Evolutionary conservation across 2,888 invertebrate genomes (phyloP).

Genomic region (Hydrotaea cyrtoneurina): DNA sequence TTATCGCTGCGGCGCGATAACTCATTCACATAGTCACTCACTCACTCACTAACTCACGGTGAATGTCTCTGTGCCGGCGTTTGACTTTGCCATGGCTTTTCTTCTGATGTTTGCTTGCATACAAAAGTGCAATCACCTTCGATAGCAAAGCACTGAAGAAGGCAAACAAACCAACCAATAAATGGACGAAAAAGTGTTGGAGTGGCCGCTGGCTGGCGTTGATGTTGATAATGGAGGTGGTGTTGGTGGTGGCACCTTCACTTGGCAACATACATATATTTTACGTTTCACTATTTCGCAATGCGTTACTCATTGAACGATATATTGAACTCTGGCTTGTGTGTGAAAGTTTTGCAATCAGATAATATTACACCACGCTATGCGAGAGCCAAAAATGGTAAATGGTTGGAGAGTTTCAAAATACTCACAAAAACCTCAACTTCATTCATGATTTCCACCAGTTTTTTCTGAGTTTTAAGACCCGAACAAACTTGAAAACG

Average conservation of each 20-base stretch:
- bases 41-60: constrained; percentile 49
- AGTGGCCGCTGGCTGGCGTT: neutral
- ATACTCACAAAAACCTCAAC: no score
- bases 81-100: constrained; percentile 2
- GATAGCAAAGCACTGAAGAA: constrained; percentile 8
- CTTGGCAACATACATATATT: constrained; percentile 53
- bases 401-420: no score
- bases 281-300: constrained; percentile 31
- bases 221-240: neutral
- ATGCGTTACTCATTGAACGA: constrained; percentile 59
- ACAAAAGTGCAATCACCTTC: constrained; percentile 53
- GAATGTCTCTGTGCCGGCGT: constrained; percentile 62
- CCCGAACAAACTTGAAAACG: no score
- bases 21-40: constrained; percentile 30
- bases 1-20: constrained; percentile 41
- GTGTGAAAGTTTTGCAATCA: constrained; percentile 58
- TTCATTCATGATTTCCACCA: no score
- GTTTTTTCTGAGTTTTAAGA: no score
- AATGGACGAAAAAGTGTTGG: constrained; percentile 1
- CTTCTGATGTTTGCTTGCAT: neutral
- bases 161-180: neutral
- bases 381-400: neutral
- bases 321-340: constrained; percentile 62
- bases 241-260: constrained; percentile 56
- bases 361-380: constrained; percentile 53